These are phyloP conservation scores for Thymelicus lineola DNA, from an alignment of 2,888 invertebrate species.

Conservation along the genomic window DNA sequence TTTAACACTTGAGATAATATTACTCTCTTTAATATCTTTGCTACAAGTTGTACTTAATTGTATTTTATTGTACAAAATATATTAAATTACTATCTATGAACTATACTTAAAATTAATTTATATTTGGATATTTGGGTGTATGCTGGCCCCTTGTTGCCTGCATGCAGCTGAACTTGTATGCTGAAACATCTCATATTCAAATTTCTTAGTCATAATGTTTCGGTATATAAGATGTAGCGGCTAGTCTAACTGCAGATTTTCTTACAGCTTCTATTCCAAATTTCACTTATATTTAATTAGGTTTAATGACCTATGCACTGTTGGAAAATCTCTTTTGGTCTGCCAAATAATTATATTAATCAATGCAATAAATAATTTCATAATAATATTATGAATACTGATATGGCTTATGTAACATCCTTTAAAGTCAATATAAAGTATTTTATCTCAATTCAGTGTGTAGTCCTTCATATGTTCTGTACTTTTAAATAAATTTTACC, in stretches of 20 bases:
- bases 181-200: conserved; percentile 82
- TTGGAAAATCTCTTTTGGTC: conserved; percentile 86
- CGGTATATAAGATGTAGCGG: conserved; percentile 83
- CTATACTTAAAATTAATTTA: conserved; percentile 78
- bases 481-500: conserved; percentile 84
- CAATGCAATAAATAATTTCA: conserved; percentile 78
- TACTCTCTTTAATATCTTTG: conserved; percentile 87
- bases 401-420: conserved; percentile 78
- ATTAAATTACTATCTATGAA: conserved; percentile 86
- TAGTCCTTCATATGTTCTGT: conserved; percentile 85
- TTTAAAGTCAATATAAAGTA: conserved; percentile 82
- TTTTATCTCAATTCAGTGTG: conserved; percentile 85
- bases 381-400: conserved; percentile 78
- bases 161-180: conserved; percentile 83
- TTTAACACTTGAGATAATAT: conserved; percentile 84
- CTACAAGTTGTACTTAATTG: conserved; percentile 89
- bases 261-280: conserved; percentile 85
- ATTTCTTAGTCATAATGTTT: conserved; percentile 82
- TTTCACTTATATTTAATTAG: conserved; percentile 80
- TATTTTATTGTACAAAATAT: conserved; percentile 89
- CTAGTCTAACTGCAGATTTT: conserved; percentile 85
- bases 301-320: conserved; percentile 83
- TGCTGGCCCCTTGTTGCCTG: conserved; percentile 82
- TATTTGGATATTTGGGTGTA: conserved; percentile 80
- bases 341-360: conserved; percentile 80